Evolutionary conservation across 2,888 invertebrate species (phyloP), one percentile per base, ranked within the genome.

Genomic region (Dryobota labecula): DNA sequence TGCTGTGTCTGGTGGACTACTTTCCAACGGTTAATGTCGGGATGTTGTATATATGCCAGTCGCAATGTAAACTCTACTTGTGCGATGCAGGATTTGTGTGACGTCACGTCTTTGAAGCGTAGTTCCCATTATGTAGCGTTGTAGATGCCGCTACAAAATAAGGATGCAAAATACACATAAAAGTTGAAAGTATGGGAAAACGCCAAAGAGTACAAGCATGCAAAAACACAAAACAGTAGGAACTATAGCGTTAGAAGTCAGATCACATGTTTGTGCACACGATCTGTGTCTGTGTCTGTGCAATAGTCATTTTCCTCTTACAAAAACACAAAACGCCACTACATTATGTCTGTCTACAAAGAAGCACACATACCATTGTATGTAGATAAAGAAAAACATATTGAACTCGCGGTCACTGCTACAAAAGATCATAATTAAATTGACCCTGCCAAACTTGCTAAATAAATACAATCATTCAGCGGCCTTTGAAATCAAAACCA

Each of bases 381-480:
- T 7, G 5, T 68, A 15, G 0, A 69, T 18, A 54, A 41, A 43
- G 33, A 24, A 11, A 41, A 41, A 53, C 13, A 20, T 24, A 24
- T 24, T 27, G 30, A 61, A 62, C 53, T 13, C 13, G 36, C 30
- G 57, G 62, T 67, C 80, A 66, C 51, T 56, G 70, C 41, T 64
- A 64, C 69, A 64, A 80, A 56, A 68, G 57, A 24, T 24, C 45
- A 30, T 76, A 80, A 78, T 78, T 41, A 47, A 61, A 53, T 43
- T 61, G 56, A 62, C 78, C 73, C 64, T 53, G 78, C 36, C n/a
- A 24, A 8, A 54, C 78, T 68, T 73, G 73, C 62, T 56, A 79
- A 71, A 72, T 45, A 58, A 54, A 68, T 24, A 53, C n/a, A 64
- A 43, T 60, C 56, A 49, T 61, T 58, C 70, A 70, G 45, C n/a